These are phyloP conservation scores for Zaprionus gabonicus DNA, from an alignment of 1,140 invertebrate genomes.

Conservation along the genomic window DNA sequence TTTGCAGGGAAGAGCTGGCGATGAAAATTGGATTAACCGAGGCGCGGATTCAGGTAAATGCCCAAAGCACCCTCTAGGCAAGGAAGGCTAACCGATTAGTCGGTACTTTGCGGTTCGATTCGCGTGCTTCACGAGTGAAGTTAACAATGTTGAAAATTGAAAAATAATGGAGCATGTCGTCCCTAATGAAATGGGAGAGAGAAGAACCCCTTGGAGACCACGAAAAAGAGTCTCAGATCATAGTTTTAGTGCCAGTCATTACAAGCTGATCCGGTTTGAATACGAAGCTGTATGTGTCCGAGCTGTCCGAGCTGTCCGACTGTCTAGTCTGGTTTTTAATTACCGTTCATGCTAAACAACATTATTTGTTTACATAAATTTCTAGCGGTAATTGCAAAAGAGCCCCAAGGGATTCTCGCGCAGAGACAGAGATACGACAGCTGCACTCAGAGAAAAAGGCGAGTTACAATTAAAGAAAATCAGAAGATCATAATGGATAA, in stretches of 20 bases:
- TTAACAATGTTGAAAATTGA: slow-evolving; percentile 81
- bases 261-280: slow-evolving; percentile 37
- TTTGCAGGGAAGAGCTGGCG: slow-evolving; percentile 96
- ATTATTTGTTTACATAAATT: slow-evolving; percentile 76
- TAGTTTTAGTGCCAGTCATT: slow-evolving; percentile 67
- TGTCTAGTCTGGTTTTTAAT: slow-evolving; percentile 64
- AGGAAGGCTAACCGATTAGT: slow-evolving; percentile 5
- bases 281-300: not conserved
- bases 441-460: not conserved
- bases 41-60: slow-evolving; percentile 97
- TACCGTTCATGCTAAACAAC: slow-evolving; percentile 75
- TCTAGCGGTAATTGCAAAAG: slow-evolving; percentile 47
- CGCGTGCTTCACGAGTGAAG: slow-evolving; percentile 62
- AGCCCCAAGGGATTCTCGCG: slow-evolving; percentile 14
- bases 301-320: not conserved
- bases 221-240: slow-evolving; percentile 28
- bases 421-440: not conserved
- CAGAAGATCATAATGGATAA: not conserved
- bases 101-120: slow-evolving; percentile 38
- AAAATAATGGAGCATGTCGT: slow-evolving; percentile 81
- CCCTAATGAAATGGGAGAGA: slow-evolving; percentile 62
- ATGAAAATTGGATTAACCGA: slow-evolving; percentile 99
- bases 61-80: not conserved
- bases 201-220: not conserved
- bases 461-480: not conserved